Evolutionary conservation across 2,888 invertebrate genomes (phyloP).

Genomic region (Aporophyla nigra): DNA sequence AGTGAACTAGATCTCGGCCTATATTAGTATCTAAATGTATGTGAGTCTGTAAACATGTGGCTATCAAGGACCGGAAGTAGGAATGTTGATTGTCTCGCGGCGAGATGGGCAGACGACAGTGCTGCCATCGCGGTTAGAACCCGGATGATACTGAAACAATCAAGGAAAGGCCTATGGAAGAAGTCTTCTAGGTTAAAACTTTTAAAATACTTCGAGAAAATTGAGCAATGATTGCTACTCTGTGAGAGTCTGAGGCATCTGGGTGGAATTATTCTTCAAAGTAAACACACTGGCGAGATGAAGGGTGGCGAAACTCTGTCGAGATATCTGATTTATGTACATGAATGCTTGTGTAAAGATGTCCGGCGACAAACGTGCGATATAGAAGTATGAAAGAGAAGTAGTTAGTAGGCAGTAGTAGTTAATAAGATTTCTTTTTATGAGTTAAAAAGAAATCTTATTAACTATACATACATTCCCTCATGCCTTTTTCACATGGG

Average conservation of each 20-base stretch:
- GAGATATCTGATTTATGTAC: too few species aligned
- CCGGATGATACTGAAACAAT: background rate
- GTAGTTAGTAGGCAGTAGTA: too few species aligned
- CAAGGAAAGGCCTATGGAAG: background rate
- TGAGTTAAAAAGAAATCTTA: too few species aligned
- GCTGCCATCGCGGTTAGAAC: background rate
- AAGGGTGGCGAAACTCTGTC: background rate
- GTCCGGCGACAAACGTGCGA: background rate
- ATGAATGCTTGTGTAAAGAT: background rate
- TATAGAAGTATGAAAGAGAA: background rate
- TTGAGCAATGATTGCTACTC: background rate
- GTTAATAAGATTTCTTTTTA: too few species aligned
- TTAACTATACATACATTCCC: too few species aligned
- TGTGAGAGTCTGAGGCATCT: background rate
- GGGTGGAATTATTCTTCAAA: background rate
- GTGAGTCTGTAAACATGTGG: background rate
- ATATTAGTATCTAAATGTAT: background rate
- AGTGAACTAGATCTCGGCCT: background rate
- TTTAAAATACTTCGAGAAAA: background rate
- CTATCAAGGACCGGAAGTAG: background rate
- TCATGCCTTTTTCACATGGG: too few species aligned
- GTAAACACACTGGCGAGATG: background rate
- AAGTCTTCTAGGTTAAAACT: too few species aligned
- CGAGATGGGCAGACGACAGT: background rate
- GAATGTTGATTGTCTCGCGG: background rate